Conservation (phyloP, 1,140 invertebrate species). For the Trigoniulus corallinus region DNA sequence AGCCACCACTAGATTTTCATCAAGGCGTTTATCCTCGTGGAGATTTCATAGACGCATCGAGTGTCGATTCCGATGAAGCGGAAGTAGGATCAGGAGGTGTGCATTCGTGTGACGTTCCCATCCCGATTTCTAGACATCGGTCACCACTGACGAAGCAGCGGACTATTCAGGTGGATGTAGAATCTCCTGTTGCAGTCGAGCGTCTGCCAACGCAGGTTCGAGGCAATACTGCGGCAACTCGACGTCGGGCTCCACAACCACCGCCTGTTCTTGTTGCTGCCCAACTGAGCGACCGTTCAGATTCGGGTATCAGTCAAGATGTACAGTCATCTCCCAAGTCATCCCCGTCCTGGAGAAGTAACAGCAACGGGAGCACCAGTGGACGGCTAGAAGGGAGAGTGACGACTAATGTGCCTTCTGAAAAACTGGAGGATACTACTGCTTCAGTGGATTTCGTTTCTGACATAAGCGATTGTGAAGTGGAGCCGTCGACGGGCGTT, state of each 20-base stretch:
- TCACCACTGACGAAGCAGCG: conserved; percentile 14
- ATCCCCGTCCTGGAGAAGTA: not conserved
- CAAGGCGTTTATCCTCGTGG: too few species aligned
- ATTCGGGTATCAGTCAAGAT: not conserved
- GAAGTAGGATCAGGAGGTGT: not conserved
- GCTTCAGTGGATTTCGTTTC: conserved; percentile 8
- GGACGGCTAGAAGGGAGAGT: not conserved
- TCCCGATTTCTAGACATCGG: conserved; percentile 8
- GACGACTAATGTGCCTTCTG: too few species aligned
- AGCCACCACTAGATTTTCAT: too few species aligned
- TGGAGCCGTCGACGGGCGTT: conserved; percentile 26
- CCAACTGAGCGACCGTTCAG: not conserved
- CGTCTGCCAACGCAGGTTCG: too few species aligned
- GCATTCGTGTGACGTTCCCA: conserved; percentile 8
- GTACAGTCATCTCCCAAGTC: not conserved
- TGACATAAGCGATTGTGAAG: conserved; percentile 19
- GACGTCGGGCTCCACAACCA: not conserved
- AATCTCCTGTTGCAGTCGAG: too few species aligned
- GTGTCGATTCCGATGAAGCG: conserved; percentile 11
- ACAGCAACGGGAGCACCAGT: not conserved
- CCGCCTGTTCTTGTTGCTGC: too few species aligned
- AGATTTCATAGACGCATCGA: too few species aligned
- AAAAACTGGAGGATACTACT: not conserved
- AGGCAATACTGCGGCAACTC: too few species aligned
- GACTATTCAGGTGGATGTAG: too few species aligned